A percentile compares a stretch with the other conserved stretches of the same genome.
These are phyloP conservation scores for Marmota flaviventris DNA, from an alignment of 2,113 vertebrate species.

Conservation along the genomic window DNA sequence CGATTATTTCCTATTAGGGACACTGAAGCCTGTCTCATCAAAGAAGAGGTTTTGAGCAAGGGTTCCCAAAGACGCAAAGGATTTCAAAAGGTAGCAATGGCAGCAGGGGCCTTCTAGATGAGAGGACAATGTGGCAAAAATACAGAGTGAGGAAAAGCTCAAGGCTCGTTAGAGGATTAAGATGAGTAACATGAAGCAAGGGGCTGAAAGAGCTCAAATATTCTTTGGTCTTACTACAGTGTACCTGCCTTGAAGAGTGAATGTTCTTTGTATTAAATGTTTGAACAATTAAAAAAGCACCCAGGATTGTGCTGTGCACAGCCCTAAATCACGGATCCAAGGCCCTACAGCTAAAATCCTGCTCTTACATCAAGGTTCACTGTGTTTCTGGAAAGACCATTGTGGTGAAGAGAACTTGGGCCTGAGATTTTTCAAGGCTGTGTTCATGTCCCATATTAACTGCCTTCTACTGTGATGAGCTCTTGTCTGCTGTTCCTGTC, in stretches of 20 bases:
- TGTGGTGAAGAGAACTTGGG: neutral
- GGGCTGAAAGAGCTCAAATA: neutral
- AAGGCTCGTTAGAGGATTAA: neutral
- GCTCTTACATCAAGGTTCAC: neutral
- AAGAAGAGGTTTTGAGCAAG: constrained; percentile 22
- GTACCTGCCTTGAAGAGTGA: neutral
- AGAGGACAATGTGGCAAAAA: neutral
- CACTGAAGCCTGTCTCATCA: neutral
- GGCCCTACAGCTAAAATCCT: neutral
- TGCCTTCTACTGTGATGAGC: neutral
- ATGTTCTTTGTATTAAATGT: neutral
- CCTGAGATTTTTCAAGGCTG: neutral
- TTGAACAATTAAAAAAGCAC: neutral
- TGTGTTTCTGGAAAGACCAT: neutral
- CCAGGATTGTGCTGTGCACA: neutral
- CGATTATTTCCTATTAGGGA: neutral
- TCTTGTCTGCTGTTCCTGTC: neutral
- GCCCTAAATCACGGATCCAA: too few relatives aligned
- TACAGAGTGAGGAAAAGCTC: neutral
- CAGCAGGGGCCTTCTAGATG: neutral
- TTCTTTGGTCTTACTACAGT: neutral
- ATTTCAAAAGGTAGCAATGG: constrained; percentile 44
- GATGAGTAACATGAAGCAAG: neutral
- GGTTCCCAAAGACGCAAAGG: neutral
- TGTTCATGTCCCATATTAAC: neutral